These are phyloP conservation scores for Melinaea menophilus DNA, from an alignment of 2,888 invertebrate genomes.

Conservation along the genomic window DNA sequence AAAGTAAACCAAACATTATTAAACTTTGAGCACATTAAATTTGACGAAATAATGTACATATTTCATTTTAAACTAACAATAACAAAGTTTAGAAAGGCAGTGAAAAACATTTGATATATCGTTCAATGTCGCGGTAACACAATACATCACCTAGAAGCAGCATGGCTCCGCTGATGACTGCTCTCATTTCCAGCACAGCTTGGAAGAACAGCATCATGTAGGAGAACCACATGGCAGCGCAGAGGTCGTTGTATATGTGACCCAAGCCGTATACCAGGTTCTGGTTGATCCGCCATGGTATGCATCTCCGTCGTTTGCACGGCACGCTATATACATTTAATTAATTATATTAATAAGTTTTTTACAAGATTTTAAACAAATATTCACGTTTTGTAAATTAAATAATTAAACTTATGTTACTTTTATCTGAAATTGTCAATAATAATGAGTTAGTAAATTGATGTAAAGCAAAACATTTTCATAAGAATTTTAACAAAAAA, in stretches of 20 bases:
- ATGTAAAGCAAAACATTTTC: neutral
- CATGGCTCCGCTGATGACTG: constrained; percentile 79
- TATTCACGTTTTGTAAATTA: neutral
- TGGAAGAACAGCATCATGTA: constrained; percentile 92
- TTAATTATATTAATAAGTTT: neutral
- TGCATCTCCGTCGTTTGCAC: constrained; percentile 48
- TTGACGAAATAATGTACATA: neutral
- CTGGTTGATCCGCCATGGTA: constrained; percentile 58
- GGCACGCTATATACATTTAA: constrained; percentile 44
- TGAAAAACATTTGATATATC: constrained; percentile 1
- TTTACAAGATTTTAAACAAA: neutral
- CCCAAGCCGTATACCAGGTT: constrained; percentile 82
- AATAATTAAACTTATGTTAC: neutral
- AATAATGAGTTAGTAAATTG: too few relatives aligned
- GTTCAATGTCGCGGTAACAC: constrained; percentile 17
- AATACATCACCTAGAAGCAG: constrained; percentile 80
- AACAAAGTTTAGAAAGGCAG: neutral
- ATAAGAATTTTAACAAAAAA: neutral
- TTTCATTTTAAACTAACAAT: neutral
- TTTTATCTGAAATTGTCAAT: too few relatives aligned
- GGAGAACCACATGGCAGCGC: constrained; percentile 97
- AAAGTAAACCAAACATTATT: neutral
- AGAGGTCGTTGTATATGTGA: constrained; percentile 96
- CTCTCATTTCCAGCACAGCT: constrained; percentile 77
- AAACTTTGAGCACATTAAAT: neutral